A percentile compares a stretch with the other conserved stretches of the same genome.
These are phyloP conservation scores for Hecatera dysodea DNA, from an alignment of 2,888 invertebrate species.

Conservation along the genomic window DNA sequence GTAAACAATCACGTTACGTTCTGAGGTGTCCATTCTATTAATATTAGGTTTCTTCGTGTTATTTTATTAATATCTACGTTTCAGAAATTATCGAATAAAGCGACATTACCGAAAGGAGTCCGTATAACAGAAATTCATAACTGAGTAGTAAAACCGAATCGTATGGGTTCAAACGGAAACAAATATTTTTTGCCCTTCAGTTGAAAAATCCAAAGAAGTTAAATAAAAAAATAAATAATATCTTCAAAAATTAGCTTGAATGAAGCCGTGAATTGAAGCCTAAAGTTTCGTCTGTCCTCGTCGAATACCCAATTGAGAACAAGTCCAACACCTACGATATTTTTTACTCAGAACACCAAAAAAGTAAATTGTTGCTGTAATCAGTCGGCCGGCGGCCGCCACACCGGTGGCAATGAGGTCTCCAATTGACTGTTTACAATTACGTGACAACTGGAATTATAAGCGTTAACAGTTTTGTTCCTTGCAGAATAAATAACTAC, in stretches of 20 bases:
- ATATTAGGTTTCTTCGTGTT: neutral
- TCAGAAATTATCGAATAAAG: neutral
- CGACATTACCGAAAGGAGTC: neutral
- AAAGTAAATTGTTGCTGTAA: constrained; percentile 52
- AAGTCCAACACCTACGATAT: constrained; percentile 48
- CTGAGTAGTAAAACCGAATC: neutral
- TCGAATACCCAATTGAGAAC: constrained; percentile 33
- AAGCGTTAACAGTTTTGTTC: constrained; percentile 46
- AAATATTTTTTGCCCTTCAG: no score
- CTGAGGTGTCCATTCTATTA: neutral
- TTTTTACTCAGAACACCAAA: constrained; percentile 45
- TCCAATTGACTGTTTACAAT: constrained; percentile 44
- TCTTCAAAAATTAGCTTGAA: no score
- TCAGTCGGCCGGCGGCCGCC: neutral
- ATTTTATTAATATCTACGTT: neutral
- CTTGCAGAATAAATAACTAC: constrained; percentile 20
- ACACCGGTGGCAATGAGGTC: constrained; percentile 52
- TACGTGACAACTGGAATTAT: constrained; percentile 48
- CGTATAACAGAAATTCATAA: neutral
- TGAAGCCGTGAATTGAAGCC: neutral
- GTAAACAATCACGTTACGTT: neutral
- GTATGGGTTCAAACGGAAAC: neutral
- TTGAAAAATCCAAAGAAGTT: no score
- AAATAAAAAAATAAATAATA: no score
- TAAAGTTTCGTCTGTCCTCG: constrained; percentile 38